A percentile compares a stretch with the other conserved stretches of the same genome.
Evolutionary conservation across 2,797 vertebrate species (phyloP).

Genomic region (Sebastes minor): DNA sequence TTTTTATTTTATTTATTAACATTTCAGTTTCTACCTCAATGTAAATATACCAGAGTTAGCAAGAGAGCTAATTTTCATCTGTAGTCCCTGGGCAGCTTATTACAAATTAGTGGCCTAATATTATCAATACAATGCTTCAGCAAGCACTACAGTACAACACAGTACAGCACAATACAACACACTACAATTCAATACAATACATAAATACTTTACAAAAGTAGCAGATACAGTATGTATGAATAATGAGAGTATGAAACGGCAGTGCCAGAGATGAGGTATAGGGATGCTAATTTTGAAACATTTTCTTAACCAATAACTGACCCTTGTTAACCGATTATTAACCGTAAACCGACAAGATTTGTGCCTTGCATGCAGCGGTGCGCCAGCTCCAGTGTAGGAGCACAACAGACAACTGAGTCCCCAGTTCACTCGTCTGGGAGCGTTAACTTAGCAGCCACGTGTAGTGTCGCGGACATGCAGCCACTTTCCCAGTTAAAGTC

Average conservation of each 20-base stretch:
- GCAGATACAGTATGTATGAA: not conserved
- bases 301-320: too few relatives aligned
- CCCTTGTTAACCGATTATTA: too few relatives aligned
- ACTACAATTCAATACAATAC: not conserved
- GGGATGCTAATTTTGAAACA: too few relatives aligned
- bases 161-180: not conserved
- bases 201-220: not conserved
- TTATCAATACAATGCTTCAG: not conserved
- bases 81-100: not conserved
- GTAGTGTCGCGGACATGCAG: too few relatives aligned
- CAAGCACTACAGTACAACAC: not conserved
- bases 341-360: too few relatives aligned
- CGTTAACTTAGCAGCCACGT: too few relatives aligned
- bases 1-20: not conserved
- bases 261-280: not conserved
- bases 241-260: too few relatives aligned
- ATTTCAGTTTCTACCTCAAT: not conserved
- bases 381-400: too few relatives aligned
- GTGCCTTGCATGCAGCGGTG: too few relatives aligned
- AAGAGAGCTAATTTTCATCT: not conserved
- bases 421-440: too few relatives aligned
- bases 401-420: too few relatives aligned
- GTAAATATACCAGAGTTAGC: not conserved
- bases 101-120: not conserved
- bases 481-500: too few relatives aligned